Conservation (phyloP, 2,888 invertebrate species). For the Venustoraphidia nigricollis region DNA sequence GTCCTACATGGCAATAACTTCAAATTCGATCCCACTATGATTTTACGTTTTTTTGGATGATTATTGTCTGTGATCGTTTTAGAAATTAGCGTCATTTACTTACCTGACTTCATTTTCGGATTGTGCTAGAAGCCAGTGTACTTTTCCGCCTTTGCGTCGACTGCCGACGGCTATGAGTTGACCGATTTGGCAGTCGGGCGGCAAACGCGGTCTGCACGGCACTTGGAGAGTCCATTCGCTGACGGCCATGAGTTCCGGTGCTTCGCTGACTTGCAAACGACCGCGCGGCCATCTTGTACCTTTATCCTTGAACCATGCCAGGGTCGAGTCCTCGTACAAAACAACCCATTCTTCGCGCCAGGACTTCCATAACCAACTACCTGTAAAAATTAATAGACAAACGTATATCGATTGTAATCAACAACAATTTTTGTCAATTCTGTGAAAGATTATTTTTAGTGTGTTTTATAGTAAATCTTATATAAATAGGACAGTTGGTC, state of each 20-base stretch:
- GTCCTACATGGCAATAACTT: no score
- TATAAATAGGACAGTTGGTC: no score
- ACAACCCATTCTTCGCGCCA: constrained; percentile 80
- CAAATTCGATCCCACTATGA: no score
- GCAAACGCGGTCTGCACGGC: constrained; percentile 55
- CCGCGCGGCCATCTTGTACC: constrained; percentile 31
- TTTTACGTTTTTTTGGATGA: no score
- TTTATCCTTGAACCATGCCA: constrained; percentile 70
- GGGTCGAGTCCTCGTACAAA: constrained; percentile 69
- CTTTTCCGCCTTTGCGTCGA: constrained; percentile 47
- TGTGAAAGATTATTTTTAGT: no score
- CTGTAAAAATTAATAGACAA: constrained; percentile 30
- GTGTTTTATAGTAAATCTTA: no score
- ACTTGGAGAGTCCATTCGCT: constrained; percentile 64
- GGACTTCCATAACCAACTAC: constrained; percentile 61
- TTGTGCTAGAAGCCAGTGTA: constrained; percentile 69
- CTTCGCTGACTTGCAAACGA: constrained; percentile 49
- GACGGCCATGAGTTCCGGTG: constrained; percentile 67
- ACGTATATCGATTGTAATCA: no score
- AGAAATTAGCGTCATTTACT: no score
- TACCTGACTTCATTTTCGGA: constrained; percentile 66
- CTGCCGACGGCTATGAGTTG: constrained; percentile 66
- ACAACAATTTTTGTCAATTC: no score
- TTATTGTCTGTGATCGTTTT: no score
- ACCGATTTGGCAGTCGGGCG: constrained; percentile 49